A percentile compares a stretch with the other conserved stretches of the same genome.
These are phyloP conservation scores for Pentamera pediparva DNA, from an alignment of 53 echinoderm and acorn worm genomes.

Conservation along the genomic window DNA sequence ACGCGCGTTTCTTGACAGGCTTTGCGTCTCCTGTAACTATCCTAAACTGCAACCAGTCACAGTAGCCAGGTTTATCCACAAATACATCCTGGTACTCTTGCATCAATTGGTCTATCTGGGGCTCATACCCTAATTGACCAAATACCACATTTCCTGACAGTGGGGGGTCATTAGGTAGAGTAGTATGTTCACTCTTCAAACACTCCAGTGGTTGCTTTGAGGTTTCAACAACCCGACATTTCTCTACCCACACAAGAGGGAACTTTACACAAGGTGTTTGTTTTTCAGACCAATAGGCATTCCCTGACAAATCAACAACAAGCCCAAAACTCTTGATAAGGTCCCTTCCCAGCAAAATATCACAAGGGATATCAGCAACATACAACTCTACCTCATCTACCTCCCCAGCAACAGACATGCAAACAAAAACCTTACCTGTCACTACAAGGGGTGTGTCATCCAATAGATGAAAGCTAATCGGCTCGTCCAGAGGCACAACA, in stretches of 20 bases:
- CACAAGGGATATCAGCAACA: not conserved
- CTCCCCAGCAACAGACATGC: not conserved
- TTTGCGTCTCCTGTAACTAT: constrained; percentile 14
- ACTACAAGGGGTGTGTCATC: not conserved
- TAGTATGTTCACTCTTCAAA: not conserved
- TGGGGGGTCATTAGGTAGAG: not conserved
- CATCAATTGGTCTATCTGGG: not conserved
- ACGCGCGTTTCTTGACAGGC: not conserved
- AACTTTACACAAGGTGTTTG: not conserved
- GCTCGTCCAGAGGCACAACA: not conserved
- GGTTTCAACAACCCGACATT: not conserved
- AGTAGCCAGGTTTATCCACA: not conserved
- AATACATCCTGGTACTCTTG: not conserved
- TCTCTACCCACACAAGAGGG: not conserved
- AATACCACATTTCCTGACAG: not conserved
- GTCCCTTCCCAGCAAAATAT: not conserved
- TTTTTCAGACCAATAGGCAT: not conserved
- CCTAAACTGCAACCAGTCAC: not conserved
- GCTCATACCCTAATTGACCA: not conserved
- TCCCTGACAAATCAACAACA: not conserved
- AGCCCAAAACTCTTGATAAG: not conserved
- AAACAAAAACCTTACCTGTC: not conserved
- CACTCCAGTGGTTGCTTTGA: not conserved
- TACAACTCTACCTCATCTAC: not conserved
- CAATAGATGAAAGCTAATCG: not conserved